Evolutionary conservation across 2,797 vertebrate species (phyloP), one percentile per base, ranked within the genome.

Genomic region (Psittacula derbiana): DNA sequence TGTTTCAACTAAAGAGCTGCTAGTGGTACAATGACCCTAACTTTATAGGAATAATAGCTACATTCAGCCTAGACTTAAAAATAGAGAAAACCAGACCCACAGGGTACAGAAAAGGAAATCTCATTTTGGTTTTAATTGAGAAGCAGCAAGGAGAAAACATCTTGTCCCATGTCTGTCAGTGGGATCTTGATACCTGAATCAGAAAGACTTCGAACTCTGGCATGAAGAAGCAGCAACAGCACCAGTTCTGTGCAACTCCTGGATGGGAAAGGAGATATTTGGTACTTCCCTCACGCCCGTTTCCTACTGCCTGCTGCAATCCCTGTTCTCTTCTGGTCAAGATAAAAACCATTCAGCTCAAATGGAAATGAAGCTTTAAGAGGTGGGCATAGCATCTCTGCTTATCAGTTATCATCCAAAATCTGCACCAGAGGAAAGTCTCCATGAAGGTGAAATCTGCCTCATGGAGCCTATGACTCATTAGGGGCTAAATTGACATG

Each of bases 1-100:
- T 28, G 52, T 88, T 92, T 90, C 65, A 73, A 19, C 36, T 81
- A 23, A 82, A 75, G 11, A 85, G 52, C 44, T 70, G 33, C n/a
- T 43, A 58, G 71, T 33, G 27, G 18, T 61, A 78, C 18, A 74
- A 33, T 8, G 13, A 73, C 24, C 44, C 43, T 47, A 25, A 69
- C 72, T 95, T 93, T 78, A 64, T 72, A 85, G 31, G 43, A 85
- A 28, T 71, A 82, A 74, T 87, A 82, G 60, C 24, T 84, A 40
- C 24, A 50, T 65, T 30, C 36, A 80, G 11, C 6, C 71, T 66
- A 72, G 30, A 36, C n/a, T 74, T 87, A 23, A 76, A 87, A 67
- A 60, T 2, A 3, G 25, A 80, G 65, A 38, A 71, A 70, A 92
- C 6, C 24, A 60, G 53, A 25, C 17, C 82, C 27, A 18, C 2